Conservation (phyloP, 2,797 vertebrate genomes). For the Thalassophryne amazonica region DNA sequence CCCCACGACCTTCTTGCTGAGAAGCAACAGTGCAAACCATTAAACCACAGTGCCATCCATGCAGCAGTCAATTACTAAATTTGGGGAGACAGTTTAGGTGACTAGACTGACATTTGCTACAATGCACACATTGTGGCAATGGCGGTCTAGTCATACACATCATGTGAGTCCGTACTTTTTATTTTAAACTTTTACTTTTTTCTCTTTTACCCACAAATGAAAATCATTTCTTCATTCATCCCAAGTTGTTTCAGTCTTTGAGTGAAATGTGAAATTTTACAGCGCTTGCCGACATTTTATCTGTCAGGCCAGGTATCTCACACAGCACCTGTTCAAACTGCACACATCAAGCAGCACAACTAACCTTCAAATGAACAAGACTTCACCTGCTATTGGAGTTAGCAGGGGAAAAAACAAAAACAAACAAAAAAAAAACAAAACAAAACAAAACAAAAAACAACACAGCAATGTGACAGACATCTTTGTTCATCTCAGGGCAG, state of each 20-base stretch:
- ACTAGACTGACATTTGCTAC: no score
- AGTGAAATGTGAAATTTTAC: conserved; percentile 5
- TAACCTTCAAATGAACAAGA: conserved; percentile 50
- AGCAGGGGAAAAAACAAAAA: no score
- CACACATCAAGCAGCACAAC: conserved; percentile 29
- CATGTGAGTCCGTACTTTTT: no score
- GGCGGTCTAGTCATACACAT: no score
- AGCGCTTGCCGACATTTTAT: conserved; percentile 9
- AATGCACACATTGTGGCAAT: no score
- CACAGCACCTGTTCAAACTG: conserved; percentile 1
- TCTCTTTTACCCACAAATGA: not conserved
- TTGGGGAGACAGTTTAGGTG: no score
- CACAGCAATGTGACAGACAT: conserved; percentile 70
- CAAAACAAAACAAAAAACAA: no score
- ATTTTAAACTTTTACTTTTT: not conserved
- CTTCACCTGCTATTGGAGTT: conserved; percentile 67
- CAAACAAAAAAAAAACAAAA: no score
- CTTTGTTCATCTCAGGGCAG: conserved; percentile 53
- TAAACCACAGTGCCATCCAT: no score
- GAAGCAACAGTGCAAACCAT: no score
- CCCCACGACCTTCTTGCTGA: no score
- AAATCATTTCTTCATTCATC: not conserved
- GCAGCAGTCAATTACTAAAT: no score
- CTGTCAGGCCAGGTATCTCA: conserved; percentile 30
- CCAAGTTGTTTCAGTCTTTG: not conserved